phyloP scores from a whole-genome alignment of 2,113 vertebrate species.

The Sinocyclocheilus anshuiensis region DNA sequence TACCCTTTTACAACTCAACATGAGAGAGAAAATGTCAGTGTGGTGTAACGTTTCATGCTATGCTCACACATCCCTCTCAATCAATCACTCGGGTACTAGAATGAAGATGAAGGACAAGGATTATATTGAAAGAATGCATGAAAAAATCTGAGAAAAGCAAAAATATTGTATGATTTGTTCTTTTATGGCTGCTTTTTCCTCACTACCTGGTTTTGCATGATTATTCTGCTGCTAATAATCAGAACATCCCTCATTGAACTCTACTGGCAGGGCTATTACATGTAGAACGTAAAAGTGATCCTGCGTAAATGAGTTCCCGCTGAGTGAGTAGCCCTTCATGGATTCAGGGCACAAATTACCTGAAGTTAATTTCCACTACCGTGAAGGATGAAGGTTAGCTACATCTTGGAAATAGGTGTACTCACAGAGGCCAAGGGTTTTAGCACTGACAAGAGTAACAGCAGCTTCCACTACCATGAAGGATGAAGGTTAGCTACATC shows the following conservation, averaged over 20 bases:
- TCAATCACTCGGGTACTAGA: constrained; percentile 34
- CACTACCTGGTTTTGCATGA: constrained; percentile 54
- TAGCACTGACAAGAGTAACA: neutral
- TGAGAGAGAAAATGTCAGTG: neutral
- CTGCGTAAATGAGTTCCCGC: constrained; percentile 56
- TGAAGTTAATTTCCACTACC: constrained; percentile 35
- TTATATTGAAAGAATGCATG: constrained; percentile 38
- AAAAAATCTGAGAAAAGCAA: constrained; percentile 22
- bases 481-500: constrained; percentile 40
- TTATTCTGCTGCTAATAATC: constrained; percentile 52
- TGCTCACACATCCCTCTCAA: constrained; percentile 37
- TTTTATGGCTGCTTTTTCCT: constrained; percentile 41
- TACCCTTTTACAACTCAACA: neutral
- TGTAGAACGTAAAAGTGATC: constrained; percentile 50
- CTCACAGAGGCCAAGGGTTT: constrained; percentile 17
- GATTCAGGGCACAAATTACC: constrained; percentile 45
- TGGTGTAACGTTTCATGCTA: constrained; percentile 39
- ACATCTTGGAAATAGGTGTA: constrained; percentile 20
- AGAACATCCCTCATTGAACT: constrained; percentile 48
- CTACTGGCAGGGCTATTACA: constrained; percentile 52
- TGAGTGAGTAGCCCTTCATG: constrained; percentile 41
- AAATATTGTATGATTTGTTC: constrained; percentile 45
- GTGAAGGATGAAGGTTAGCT: constrained; percentile 44
- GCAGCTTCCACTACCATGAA: constrained; percentile 29
- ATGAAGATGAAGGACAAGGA: constrained; percentile 13